Evolutionary conservation across 2,888 invertebrate genomes (phyloP), one percentile per base, ranked within the genome.

Genomic region (Agrotis clavis): DNA sequence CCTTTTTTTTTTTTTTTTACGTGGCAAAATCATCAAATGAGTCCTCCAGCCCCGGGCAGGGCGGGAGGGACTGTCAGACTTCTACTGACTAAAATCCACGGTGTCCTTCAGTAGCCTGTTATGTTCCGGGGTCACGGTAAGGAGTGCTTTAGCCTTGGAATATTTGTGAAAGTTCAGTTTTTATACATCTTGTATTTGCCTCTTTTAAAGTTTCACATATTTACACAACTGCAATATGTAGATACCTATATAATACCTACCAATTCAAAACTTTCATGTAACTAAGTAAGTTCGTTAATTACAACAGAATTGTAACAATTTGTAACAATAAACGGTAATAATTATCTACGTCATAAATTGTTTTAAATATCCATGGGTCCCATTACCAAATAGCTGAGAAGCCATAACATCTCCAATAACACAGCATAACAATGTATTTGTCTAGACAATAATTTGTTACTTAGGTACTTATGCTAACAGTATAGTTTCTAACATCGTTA

Each of bases 401-500:
- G 30, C 25, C 18, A 79, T 76, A 73, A 64, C 53, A 50, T 54
- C 18, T 35, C 54, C 47, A 65, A 69, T 69, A 59, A 76, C 4
- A 53, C 25, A 66, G 57, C 1, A 18, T 77, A 67, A 67, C 69
- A 11, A 41, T 11, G 41, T 67, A 51, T 79, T 63, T 53, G 74
- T 66, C 83, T 82, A 82, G 79, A 71, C 79, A 64, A 47, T 70
- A 61, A 69, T 21, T 77, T 48, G 21, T 18, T 41, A 64, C 35
- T 71, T 30, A 54, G 48, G 50, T 51, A 47, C 16, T 74, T 30
- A 18, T 25, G 71, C 53, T 67, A 50, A 53, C 35, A 56, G 53
- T 60, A 16, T 67, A 79, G 71, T 64, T 67, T 57, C 68, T n/a
- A 69, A 77, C 60, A 67, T 78, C 73, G 64, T 78, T 57, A 78